phyloP scores from a whole-genome alignment of 2,797 vertebrate species.

The Poecilia wingei region DNA sequence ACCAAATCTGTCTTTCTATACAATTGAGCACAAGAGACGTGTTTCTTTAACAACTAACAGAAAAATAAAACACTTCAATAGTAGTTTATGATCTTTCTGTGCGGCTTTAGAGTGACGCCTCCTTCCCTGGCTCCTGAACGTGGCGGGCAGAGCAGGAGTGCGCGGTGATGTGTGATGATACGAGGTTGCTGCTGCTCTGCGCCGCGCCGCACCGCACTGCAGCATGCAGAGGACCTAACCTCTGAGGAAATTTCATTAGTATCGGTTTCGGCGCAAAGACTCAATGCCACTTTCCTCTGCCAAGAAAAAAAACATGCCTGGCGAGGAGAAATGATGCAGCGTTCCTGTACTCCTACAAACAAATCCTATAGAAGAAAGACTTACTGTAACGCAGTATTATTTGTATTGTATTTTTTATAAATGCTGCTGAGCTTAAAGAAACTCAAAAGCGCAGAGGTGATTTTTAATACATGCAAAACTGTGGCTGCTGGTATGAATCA shows the following conservation, averaged over 20 bases:
- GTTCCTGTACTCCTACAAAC: slow-evolving; percentile 33
- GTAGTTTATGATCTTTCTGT: not conserved
- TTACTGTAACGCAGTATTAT: not conserved
- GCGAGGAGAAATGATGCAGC: slow-evolving; percentile 29
- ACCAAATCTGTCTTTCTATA: not conserved
- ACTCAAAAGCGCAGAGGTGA: not conserved
- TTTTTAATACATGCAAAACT: slow-evolving; percentile 2
- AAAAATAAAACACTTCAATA: not conserved
- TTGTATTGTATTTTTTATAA: not conserved
- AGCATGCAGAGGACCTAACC: slow-evolving; percentile 34
- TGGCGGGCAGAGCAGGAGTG: not conserved
- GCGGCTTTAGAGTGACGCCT: not conserved
- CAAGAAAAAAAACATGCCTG: slow-evolving; percentile 24
- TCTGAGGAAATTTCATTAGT: slow-evolving; percentile 44
- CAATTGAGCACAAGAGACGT: not conserved
- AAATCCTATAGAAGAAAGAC: slow-evolving; percentile 2
- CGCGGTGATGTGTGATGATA: not conserved
- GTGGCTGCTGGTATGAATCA: slow-evolving; percentile 26
- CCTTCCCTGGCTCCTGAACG: not conserved
- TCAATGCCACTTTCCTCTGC: slow-evolving; percentile 24
- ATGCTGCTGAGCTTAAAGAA: not conserved
- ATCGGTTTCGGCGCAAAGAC: slow-evolving; percentile 36
- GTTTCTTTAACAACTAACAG: not conserved
- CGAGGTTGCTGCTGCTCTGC: not conserved
- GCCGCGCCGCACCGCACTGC: slow-evolving; percentile 37